Percentiles rank a stretch among this genome's conserved stretches.
These are phyloP conservation scores for Ectemnius cavifrons DNA, from an alignment of 2,888 invertebrate species.

Conservation along the genomic window DNA sequence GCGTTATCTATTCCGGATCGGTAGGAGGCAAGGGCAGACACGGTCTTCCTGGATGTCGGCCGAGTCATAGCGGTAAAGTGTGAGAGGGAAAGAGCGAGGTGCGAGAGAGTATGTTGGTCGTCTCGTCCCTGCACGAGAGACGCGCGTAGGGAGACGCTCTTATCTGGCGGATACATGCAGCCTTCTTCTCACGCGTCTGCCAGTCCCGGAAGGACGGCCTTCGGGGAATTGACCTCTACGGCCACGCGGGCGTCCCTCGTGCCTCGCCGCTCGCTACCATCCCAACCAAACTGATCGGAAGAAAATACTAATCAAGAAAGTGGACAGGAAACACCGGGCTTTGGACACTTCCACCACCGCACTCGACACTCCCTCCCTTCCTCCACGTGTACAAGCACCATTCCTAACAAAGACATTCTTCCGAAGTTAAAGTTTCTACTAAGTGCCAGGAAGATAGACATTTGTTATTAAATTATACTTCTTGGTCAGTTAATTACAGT, in stretches of 20 bases:
- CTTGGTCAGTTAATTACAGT: too few relatives aligned
- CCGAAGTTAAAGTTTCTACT: too few relatives aligned
- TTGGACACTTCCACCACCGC: background rate
- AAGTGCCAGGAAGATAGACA: too few relatives aligned
- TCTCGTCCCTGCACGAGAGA: constrained; percentile 8
- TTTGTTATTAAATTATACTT: too few relatives aligned
- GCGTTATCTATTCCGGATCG: constrained; percentile 52
- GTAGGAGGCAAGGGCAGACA: constrained; percentile 42
- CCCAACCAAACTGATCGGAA: constrained; percentile 26
- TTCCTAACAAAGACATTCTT: too few relatives aligned
- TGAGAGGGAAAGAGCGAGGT: background rate
- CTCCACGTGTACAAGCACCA: too few relatives aligned
- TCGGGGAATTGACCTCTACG: constrained; percentile 57
- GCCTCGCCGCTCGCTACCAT: constrained; percentile 1
- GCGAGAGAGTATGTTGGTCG: background rate
- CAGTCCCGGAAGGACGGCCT: constrained; percentile 60
- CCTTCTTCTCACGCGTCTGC: constrained; percentile 56
- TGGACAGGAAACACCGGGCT: constrained; percentile 25
- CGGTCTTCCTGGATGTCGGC: constrained; percentile 11
- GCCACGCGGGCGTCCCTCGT: constrained; percentile 17
- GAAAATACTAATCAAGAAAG: constrained; percentile 40
- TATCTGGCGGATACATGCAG: constrained; percentile 50
- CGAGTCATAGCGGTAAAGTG: background rate
- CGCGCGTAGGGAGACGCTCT: constrained; percentile 32
- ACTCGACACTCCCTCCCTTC: too few relatives aligned